phyloP scores from a whole-genome alignment of 2,888 invertebrate species.

The Meiosimyza decipiens region DNA sequence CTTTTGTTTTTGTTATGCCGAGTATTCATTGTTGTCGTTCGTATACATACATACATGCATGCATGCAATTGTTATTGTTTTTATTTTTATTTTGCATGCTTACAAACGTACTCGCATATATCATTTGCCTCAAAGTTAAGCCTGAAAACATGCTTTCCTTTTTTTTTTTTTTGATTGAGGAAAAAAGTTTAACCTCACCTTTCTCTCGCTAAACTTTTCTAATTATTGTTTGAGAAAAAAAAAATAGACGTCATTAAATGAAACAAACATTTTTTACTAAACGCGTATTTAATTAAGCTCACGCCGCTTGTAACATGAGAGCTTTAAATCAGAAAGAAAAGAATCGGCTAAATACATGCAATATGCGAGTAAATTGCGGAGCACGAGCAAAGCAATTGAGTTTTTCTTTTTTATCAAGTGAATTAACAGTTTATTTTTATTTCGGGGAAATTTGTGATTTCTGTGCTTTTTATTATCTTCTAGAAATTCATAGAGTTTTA shows the following conservation, averaged over 20 bases:
- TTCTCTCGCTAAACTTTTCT: no score
- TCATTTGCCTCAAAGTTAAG: not conserved
- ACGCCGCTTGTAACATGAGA: no score
- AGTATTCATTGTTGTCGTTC: not conserved
- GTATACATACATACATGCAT: no score
- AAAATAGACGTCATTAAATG: not conserved
- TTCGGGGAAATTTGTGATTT: no score
- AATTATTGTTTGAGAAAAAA: not conserved
- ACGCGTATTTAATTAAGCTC: not conserved
- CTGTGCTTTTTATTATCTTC: no score
- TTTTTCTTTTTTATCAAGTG: not conserved
- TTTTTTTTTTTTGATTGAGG: no score
- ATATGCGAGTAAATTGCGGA: not conserved
- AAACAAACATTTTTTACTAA: not conserved
- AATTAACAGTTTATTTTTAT: no score
- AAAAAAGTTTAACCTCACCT: no score
- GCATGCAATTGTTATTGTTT: conserved; percentile 1
- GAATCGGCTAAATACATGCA: not conserved
- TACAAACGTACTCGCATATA: not conserved
- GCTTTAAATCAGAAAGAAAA: not conserved
- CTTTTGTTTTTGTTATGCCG: not conserved
- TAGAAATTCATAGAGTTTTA: no score
- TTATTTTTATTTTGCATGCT: not conserved
- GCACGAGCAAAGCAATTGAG: not conserved
- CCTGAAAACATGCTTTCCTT: not conserved